Conservation (phyloP, 1,140 invertebrate genomes). For the Druon quercuslanigerum region DNA sequence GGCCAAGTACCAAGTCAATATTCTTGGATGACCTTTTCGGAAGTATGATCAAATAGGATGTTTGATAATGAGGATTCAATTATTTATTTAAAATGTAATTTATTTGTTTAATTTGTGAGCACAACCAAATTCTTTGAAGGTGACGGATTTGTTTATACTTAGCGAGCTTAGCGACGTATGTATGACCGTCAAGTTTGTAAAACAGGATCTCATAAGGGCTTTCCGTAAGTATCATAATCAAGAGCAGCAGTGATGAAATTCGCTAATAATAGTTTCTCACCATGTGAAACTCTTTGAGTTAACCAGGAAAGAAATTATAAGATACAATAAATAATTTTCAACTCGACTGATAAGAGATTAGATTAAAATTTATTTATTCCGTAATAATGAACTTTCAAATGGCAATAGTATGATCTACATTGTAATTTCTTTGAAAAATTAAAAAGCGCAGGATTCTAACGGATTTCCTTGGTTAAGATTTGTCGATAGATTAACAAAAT, state of each 20-base stretch:
- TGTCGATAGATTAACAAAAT: no score
- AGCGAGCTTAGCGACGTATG: not conserved
- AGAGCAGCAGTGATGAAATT: constrained; percentile 25
- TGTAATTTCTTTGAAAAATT: no score
- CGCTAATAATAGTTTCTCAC: not conserved
- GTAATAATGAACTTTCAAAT: not conserved
- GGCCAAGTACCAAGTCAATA: no score
- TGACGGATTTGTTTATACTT: no score
- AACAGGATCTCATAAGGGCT: constrained; percentile 19
- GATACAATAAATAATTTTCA: constrained; percentile 19
- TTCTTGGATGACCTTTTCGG: no score
- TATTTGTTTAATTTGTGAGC: no score
- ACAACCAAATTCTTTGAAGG: no score
- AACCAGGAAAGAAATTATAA: not conserved
- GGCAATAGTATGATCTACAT: not conserved
- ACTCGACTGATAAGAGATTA: not conserved
- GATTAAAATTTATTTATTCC: not conserved
- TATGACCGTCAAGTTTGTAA: constrained; percentile 1
- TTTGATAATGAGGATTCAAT: no score
- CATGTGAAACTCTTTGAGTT: not conserved
- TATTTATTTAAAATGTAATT: no score
- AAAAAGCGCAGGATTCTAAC: no score
- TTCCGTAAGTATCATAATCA: constrained; percentile 39
- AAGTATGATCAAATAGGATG: no score
- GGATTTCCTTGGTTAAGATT: no score